A percentile compares a stretch with the other conserved stretches of the same genome.
These are phyloP conservation scores for Scolanthus callimorphus DNA, from an alignment of 92 coral and sea anemone species.

Conservation along the genomic window DNA sequence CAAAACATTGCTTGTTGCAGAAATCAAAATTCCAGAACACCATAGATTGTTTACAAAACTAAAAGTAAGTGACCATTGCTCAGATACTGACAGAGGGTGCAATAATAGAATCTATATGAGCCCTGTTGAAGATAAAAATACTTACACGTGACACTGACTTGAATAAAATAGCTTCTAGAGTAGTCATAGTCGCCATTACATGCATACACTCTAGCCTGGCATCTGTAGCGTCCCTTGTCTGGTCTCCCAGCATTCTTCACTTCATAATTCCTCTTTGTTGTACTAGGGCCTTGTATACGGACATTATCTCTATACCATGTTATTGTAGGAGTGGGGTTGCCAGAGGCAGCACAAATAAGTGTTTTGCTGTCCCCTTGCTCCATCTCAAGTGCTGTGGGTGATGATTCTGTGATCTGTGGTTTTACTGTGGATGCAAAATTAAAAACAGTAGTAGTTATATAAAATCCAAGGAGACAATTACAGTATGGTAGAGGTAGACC, in stretches of 20 bases:
- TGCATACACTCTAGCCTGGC: conserved; percentile 32
- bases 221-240: conserved; percentile 37
- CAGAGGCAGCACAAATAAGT: conserved; percentile 62
- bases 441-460: too few species aligned
- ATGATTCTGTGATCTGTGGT: conserved; percentile 6
- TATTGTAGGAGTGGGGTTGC: conserved; percentile 60
- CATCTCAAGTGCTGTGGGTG: conserved; percentile 1
- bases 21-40: too few species aligned
- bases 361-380: conserved; percentile 30
- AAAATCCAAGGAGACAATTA: not conserved
- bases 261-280: conserved; percentile 29
- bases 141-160: conserved; percentile 54
- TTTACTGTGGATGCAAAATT: conserved; percentile 17
- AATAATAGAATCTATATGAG: too few species aligned
- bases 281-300: not conserved
- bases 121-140: too few species aligned
- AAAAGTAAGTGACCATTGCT: too few species aligned
- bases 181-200: not conserved
- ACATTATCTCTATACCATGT: conserved; percentile 40
- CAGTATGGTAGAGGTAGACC: not conserved
- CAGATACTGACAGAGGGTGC: too few species aligned
- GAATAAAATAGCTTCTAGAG: not conserved
- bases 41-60: too few species aligned
- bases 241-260: conserved; percentile 34
- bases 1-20: too few species aligned